Evolutionary conservation across 37 sponge, comb jelly and placozoan species (phyloP), one percentile per base, ranked within the genome.

Genomic region (Amphimedon queenslandica): DNA sequence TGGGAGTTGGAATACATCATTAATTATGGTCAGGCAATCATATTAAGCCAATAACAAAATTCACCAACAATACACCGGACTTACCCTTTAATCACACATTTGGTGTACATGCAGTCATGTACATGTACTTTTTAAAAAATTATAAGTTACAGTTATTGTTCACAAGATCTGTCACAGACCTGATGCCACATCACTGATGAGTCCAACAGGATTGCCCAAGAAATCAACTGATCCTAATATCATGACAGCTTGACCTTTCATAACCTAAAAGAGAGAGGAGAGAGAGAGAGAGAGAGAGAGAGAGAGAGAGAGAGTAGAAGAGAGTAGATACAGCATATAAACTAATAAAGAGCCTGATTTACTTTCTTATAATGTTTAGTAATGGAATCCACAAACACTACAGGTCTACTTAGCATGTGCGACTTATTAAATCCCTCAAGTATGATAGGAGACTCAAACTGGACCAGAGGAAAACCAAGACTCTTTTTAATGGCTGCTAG

Each of bases 121-220:
- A n/a, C n/a, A n/a, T n/a, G n/a, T n/a, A n/a, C n/a, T n/a, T n/a
- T n/a, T n/a, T n/a, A n/a, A n/a, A n/a, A n/a, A n/a, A n/a, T n/a
- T n/a, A n/a, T n/a, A n/a, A n/a, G n/a, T n/a, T n/a, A n/a, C n/a
- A n/a, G n/a, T n/a, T n/a, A n/a, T n/a, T n/a, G n/a, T n/a, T n/a
- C n/a, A 10, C 28, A 47, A 25, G 32, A n/a, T 64, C 23, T 42
- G 20, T 29, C 16, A 36, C 16, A 36, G 34, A 47, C 53, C 53
- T 20, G 91, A 87, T 27, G 86, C 73, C 23, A 93, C 72, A 74
- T 97, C 98, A 63, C 58, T 83, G 31, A 91, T 31, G 43, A 97
- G 77, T 1, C 98, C 98, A 16, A 92, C 71, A 20, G 95, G 95
- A 58, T 97, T 97, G 1, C 98, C 98, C 28, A 93, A 76, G 70